Conservation (phyloP, 2,113 vertebrate species). For the Talpa occidentalis region DNA sequence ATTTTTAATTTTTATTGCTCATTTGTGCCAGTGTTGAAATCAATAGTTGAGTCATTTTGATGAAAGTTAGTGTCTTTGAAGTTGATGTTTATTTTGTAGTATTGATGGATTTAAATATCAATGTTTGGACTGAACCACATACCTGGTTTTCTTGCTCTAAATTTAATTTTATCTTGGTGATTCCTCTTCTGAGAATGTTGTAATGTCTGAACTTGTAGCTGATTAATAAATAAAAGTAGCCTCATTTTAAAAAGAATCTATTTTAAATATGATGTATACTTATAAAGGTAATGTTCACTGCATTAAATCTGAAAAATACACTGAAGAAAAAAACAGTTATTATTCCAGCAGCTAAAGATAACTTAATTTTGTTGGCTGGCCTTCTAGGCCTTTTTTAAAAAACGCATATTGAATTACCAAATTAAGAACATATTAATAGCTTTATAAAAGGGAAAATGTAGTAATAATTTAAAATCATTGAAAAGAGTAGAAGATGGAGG, state of each 20-base stretch:
- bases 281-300: not conserved
- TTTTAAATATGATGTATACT: slow-evolving; percentile 5
- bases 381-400: not conserved
- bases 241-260: not conserved
- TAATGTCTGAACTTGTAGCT: not conserved
- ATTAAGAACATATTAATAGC: slow-evolving; percentile 28
- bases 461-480: slow-evolving; percentile 25
- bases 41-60: not conserved
- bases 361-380: not conserved
- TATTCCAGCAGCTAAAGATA: not conserved
- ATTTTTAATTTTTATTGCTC: not conserved
- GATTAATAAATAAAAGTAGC: slow-evolving; percentile 12
- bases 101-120: slow-evolving; percentile 43
- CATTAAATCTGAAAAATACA: slow-evolving; percentile 1
- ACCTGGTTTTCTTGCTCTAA: slow-evolving; percentile 24
- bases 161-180: slow-evolving; percentile 26
- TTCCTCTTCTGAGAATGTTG: not conserved
- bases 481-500: not conserved
- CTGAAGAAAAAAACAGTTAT: not conserved
- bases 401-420: not conserved
- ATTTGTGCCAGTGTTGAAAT: not conserved
- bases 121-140: not conserved
- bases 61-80: slow-evolving; percentile 24
- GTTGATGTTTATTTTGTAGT: slow-evolving; percentile 52
- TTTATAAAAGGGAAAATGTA: slow-evolving; percentile 8